Evolutionary conservation across 92 coral and sea anemone species (phyloP), one percentile per base, ranked within the genome.

Genomic region (Phenganax marumi): DNA sequence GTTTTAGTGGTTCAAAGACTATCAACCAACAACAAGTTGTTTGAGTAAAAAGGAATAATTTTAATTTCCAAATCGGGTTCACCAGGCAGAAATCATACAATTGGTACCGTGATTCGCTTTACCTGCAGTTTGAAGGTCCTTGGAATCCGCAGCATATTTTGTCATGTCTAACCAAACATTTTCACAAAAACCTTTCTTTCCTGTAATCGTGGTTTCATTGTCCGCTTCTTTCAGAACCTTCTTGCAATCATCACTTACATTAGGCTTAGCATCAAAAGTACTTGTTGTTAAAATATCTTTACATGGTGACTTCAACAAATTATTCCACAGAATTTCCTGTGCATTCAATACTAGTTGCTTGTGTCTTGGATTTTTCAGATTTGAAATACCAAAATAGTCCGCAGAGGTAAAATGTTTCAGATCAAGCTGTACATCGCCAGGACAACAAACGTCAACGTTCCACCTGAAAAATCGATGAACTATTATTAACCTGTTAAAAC

Each of bases 281-380:
- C 7, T 68, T 68, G 51, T 8, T 12, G 68, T 54, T 52, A 24
- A 26, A 12, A 52, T 50, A 22, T 19, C 55, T 75, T 49, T 76
- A 52, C 33, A 76, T 57, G 62, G 49, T 54, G 81, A 76, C n/a
- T 55, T 76, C 21, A 76, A 39, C 57, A 76, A 12, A 62, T 76
- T 76, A 11, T 58, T n/a, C 52, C 48, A 54, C 13, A 76, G 50
- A n/a, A 39, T 8, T 5, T 56, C 57, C 21, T 25, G 17, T n/a
- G 0, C 11, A 13, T n/a, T 66, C 6, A 17, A 25, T 33, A 1
- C 43, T 33, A 33, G 4, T 4, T 33, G 43, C 4, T 33, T 33
- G 43, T 33, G 43, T 1, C 43, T 14, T 33, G 11, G 10, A 64
- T 47, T 66, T 39, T 3, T 66, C 43, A 66, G 43, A 66, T 66